Evolutionary conservation across 2,888 invertebrate species (phyloP), one percentile per base, ranked within the genome.

Genomic region (Drosophila borealis): DNA sequence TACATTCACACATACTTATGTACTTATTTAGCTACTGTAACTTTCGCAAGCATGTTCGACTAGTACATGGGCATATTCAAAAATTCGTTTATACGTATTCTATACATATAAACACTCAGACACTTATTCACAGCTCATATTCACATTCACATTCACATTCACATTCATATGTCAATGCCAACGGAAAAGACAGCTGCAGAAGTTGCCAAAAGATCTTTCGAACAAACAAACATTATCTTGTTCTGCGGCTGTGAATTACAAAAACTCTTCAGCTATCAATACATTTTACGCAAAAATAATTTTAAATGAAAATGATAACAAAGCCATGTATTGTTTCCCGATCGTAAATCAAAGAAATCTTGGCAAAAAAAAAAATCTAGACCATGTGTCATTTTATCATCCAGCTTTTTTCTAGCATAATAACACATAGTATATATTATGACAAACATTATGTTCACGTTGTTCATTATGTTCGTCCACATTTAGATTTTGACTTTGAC

Each of bases 291-390:
- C 46, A 17, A 39, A 25, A 61, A 34, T 25, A 2, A 34, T 49
- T 51, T 9, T 9, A 41, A 3, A 13, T 45, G 5, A 17, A 45
- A 29, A 37, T 49, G 51, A 42, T 60, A 60, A 74, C 64, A 70
- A 45, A 48, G 64, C 11, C 29, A 25, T 14, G 29, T 25, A 44
- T 69, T 74, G 69, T 73, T 53, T 5, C 39, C 9, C 33, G 41
- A 56, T 19, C 21, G 56, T 29, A 49, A 55, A 74, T 45, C 42
- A 41, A 19, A 33, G 2, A 48, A 39, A 11, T 13, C 19, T 19
- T 5, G 10, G 37, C 25, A 21, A 19, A 37, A 3, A 45, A 29
- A 37, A 3, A 45, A 29, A 19, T 61, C n/a, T 45, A 14, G 39
- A 49, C 14, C 44, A 69, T 37, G 55, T 65, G 48, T 14, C 33